These are phyloP conservation scores for Australoheros scitulus DNA, from an alignment of 2,113 vertebrate species.

Conservation along the genomic window DNA sequence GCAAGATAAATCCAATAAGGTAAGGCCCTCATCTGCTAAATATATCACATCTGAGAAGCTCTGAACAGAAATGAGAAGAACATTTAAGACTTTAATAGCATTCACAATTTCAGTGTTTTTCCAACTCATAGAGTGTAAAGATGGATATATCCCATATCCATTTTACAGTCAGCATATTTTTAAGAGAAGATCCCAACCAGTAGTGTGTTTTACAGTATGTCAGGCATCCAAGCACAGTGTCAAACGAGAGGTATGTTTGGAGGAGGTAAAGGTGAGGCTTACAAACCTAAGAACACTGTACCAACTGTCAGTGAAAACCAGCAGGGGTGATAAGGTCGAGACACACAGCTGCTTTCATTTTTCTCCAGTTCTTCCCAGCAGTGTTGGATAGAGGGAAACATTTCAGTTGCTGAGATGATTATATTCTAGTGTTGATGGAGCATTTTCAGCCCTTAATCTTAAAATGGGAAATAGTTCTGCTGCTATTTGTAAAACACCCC, in stretches of 20 bases:
- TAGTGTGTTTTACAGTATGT: background rate
- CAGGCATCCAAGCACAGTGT: background rate
- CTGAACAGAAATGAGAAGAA: background rate
- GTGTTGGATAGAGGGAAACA: background rate
- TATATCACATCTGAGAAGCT: slow-evolving; percentile 11
- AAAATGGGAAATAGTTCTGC: background rate
- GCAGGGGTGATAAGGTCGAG: background rate
- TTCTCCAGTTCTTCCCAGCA: background rate
- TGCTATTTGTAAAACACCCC: background rate
- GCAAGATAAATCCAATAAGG: slow-evolving; percentile 8
- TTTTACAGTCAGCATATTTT: background rate
- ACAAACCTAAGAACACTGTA: background rate
- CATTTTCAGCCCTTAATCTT: background rate
- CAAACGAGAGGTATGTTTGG: background rate
- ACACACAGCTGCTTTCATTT: background rate
- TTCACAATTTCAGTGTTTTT: background rate
- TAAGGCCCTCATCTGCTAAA: slow-evolving; percentile 22
- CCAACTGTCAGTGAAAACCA: background rate
- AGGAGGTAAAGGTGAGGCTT: background rate
- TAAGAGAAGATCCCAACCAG: background rate
- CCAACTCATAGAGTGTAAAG: background rate
- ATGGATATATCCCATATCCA: background rate
- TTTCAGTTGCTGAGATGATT: background rate
- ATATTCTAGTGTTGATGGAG: background rate
- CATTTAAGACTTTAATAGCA: slow-evolving; percentile 9